Percentiles rank a stretch among this genome's conserved stretches.
These are phyloP conservation scores for Palythoa grandiflora DNA, from an alignment of 92 coral and sea anemone species.

Conservation along the genomic window DNA sequence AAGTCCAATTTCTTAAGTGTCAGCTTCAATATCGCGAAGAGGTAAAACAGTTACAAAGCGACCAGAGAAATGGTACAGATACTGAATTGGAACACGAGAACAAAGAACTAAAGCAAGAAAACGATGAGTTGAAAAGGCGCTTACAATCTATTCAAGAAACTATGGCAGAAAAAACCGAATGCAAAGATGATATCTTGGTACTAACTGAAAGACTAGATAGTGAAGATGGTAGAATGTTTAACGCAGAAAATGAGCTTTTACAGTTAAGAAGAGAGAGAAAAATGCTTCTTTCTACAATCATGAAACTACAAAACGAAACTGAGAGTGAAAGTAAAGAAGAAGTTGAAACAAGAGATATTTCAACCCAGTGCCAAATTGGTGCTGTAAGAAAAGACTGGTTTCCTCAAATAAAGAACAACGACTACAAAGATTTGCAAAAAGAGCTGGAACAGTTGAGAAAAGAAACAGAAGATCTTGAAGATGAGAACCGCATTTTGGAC, in stretches of 20 bases:
- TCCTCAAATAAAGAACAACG: slow-evolving; percentile 57
- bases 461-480: slow-evolving; percentile 80
- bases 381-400: slow-evolving; percentile 47
- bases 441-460: slow-evolving; percentile 62
- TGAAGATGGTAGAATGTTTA: slow-evolving; percentile 48
- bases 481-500: slow-evolving; percentile 79
- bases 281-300: slow-evolving; percentile 80
- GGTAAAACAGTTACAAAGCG: slow-evolving; percentile 66
- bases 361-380: slow-evolving; percentile 79
- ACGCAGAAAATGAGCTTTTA: slow-evolving; percentile 67
- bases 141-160: slow-evolving; percentile 60
- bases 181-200: slow-evolving; percentile 62
- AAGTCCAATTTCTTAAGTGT: slow-evolving; percentile 76
- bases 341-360: slow-evolving; percentile 49
- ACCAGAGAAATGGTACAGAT: slow-evolving; percentile 44
- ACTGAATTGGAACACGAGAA: slow-evolving; percentile 74
- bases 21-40: slow-evolving; percentile 84
- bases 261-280: slow-evolving; percentile 78
- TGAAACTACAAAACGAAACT: slow-evolving; percentile 73
- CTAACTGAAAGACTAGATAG: slow-evolving; percentile 48
- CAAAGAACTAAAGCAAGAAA: slow-evolving; percentile 67
- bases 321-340: slow-evolving; percentile 27
- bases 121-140: slow-evolving; percentile 63
- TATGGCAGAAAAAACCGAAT: slow-evolving; percentile 65
- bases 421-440: slow-evolving; percentile 66